A percentile compares a stretch with the other conserved stretches of the same genome.
phyloP scores from a whole-genome alignment of 2,888 invertebrate genomes.

The Papilio elwesi region DNA sequence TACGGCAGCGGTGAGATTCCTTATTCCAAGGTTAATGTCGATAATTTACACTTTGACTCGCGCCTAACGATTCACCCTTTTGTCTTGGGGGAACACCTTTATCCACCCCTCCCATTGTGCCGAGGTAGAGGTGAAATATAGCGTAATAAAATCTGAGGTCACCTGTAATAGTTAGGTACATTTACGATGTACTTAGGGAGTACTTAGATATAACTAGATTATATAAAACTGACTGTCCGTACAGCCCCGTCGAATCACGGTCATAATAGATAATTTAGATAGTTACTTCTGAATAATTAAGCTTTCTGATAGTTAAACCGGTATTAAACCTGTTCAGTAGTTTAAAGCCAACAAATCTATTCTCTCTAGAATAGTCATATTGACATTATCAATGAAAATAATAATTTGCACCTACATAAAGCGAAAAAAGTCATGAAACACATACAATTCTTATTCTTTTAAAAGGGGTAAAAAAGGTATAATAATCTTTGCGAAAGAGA shows the following conservation, averaged over 20 bases:
- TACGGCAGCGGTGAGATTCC: constrained; percentile 16
- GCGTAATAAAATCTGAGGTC: constrained; percentile 22
- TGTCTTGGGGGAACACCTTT: constrained; percentile 17
- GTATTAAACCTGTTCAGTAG: too few relatives aligned
- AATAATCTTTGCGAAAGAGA: too few relatives aligned
- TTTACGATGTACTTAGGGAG: constrained; percentile 7
- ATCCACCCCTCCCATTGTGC: background rate
- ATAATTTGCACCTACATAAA: too few relatives aligned
- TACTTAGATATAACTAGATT: constrained; percentile 10
- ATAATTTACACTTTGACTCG: constrained; percentile 12
- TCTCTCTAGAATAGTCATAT: too few relatives aligned
- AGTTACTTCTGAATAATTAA: background rate
- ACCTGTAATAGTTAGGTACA: background rate
- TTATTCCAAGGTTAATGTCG: constrained; percentile 22
- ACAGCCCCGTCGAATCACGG: background rate
- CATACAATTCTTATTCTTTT: too few relatives aligned
- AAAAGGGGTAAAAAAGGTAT: too few relatives aligned
- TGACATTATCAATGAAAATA: too few relatives aligned
- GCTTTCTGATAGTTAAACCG: background rate
- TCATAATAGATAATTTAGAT: too few relatives aligned
- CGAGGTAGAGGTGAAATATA: background rate
- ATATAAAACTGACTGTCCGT: background rate
- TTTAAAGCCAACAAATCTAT: too few relatives aligned
- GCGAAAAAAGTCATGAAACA: too few relatives aligned
- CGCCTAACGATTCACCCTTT: constrained; percentile 22